phyloP scores from a whole-genome alignment of 2,797 vertebrate species.

The Pygocentrus nattereri region DNA sequence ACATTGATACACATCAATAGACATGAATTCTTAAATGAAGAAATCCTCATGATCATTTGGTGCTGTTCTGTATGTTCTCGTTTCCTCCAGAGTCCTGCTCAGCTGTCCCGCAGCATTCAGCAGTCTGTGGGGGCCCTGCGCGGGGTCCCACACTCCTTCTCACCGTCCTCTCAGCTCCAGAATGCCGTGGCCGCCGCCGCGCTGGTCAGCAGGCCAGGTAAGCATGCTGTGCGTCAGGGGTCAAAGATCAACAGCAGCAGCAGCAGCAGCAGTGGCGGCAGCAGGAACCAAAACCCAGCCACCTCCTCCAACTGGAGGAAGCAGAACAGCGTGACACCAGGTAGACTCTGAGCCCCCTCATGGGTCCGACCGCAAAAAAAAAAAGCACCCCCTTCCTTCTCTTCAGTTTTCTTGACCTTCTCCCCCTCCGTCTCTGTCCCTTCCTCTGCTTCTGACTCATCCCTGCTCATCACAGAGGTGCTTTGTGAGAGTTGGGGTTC shows the following conservation, averaged over 20 bases:
- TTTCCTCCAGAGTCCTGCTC: conserved; percentile 80
- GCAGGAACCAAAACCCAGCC: conserved; percentile 78
- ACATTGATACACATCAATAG: too few species aligned
- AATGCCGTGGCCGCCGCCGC: conserved; percentile 86
- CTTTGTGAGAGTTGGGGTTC: conserved; percentile 37
- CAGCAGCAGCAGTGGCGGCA: conserved; percentile 61
- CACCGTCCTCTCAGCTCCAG: conserved; percentile 92
- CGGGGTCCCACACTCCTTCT: conserved; percentile 90
- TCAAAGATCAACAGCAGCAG: conserved; percentile 80
- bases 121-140: conserved; percentile 78
- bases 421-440: conserved; percentile 16
- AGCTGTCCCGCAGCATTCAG: conserved; percentile 85
- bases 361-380: conserved; percentile 52
- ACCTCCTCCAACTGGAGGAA: conserved; percentile 92
- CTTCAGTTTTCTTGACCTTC: conserved; percentile 27
- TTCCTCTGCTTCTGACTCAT: conserved; percentile 38
- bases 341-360: conserved; percentile 78
- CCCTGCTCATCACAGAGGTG: conserved; percentile 18
- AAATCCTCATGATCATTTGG: neutral
- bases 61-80: neutral
- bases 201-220: conserved; percentile 90
- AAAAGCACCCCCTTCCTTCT: neutral
- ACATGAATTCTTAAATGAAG: too few species aligned
- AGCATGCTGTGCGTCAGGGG: conserved; percentile 84
- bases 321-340: conserved; percentile 85